Percentiles rank a stretch among this genome's conserved stretches.
Evolutionary conservation across 2,113 vertebrate species (phyloP).

Genomic region (Pseudorhombus dupliciocellatus): DNA sequence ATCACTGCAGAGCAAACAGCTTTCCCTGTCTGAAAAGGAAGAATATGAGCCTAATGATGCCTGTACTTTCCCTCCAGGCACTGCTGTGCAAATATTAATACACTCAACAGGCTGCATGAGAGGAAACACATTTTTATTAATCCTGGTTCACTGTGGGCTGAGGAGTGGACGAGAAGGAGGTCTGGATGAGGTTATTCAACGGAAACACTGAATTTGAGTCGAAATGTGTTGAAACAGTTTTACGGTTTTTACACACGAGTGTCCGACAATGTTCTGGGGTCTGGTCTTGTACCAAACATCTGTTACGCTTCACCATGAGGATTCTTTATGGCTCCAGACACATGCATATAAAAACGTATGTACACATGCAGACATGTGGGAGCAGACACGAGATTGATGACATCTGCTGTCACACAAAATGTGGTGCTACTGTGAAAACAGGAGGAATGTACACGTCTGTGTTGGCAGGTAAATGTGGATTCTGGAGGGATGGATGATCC

Average conservation of each 20-base stretch:
- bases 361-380: slow-evolving; percentile 12
- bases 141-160: slow-evolving; percentile 53
- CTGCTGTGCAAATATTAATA: slow-evolving; percentile 55
- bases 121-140: slow-evolving; percentile 41
- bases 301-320: slow-evolving; percentile 15
- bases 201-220: slow-evolving; percentile 29
- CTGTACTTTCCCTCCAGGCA: slow-evolving; percentile 41
- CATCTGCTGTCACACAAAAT: slow-evolving; percentile 32
- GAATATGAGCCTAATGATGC: slow-evolving; percentile 27
- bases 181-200: slow-evolving; percentile 24
- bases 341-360: slow-evolving; percentile 3
- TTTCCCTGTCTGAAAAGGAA: slow-evolving; percentile 53
- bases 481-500: not conserved
- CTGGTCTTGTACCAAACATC: slow-evolving; percentile 33
- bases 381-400: slow-evolving; percentile 24
- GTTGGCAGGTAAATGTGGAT: not conserved
- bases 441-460: slow-evolving; percentile 20
- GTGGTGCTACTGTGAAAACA: slow-evolving; percentile 21
- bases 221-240: slow-evolving; percentile 49
- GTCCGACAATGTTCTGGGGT: slow-evolving; percentile 49
- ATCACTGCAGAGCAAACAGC: slow-evolving; percentile 46
- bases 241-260: slow-evolving; percentile 56
- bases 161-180: slow-evolving; percentile 15
- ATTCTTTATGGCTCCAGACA: slow-evolving; percentile 26
- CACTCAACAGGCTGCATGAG: slow-evolving; percentile 27